Base-by-base conservation (phyloP, 2,797 vertebrate species). In the Hemitrygon akajei region DNA sequence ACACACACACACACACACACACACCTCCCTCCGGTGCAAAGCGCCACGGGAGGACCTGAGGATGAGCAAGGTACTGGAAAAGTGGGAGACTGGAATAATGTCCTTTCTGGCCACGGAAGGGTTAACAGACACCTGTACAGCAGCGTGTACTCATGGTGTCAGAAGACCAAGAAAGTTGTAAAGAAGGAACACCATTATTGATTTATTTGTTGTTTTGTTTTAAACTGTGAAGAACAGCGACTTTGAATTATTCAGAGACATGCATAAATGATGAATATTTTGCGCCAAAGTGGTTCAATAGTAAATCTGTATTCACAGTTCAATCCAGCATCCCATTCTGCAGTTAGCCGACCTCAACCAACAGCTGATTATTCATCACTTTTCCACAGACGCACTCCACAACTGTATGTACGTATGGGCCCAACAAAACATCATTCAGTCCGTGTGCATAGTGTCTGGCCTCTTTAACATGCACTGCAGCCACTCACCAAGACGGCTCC, bases 221-320 rank as follows among this genome's bases (percentile, higher is more conserved):
- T 66, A 89, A 93, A 93, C 40, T n/a, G 22, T 93, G 25, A 71
- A 30, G 40, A 56, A 7, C 69, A 30, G 69, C 22, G 40, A 25
- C 40, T 56, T 27, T 93, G 56, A 56, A 93, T 93, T 93, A 73
- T 93, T 93, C 69, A 93, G 71, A 18, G 9, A n/a, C 37, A 92
- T 71, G 91, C 71, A 93, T 75, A 73, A 56, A 47, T 16, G 91
- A 93, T 73, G 37, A 91, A 71, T 56, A 76, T 76, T 75, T 30
- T 93, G 27, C 4, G 12, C 71, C 30, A 71, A 93, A 40, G 27
- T 25, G 75, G 40, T 16, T 93, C 91, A 25, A 93, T 30, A 93
- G 71, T 25, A 92, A 75, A 76, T 76, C 40, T 75, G 69, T 40
- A 92, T 75, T 92, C 91, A 75, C 69, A 71, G 37, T 47, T 92